Base-by-base conservation (phyloP, 2,797 vertebrate genomes). In the Enteromius thamalakanensis region DNA sequence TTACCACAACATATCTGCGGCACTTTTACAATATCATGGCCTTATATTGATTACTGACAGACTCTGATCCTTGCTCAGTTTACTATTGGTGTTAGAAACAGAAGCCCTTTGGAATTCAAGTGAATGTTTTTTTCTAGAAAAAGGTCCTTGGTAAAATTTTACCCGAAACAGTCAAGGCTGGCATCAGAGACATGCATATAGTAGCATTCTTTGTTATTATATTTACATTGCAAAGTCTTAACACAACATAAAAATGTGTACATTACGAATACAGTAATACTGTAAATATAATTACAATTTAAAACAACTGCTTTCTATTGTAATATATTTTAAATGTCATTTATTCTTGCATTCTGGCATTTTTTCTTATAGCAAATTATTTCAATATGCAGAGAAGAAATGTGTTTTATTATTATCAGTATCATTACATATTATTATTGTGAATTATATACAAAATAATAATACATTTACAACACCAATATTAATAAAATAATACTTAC, bases 61-160 rank as follows among this genome's bases (percentile, higher is more conserved):
- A 85, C 84, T 85, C 81, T 87, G 86, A 87, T 87, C 76, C 55
- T 34, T 78, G 23, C n/a, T 84, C 47, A 53, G 65, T 12, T 62
- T 64, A 17, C 14, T 70, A 53, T 47, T 53, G 71, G 71, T 32
- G 32, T 79, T 64, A 7, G 51, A 60, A 76, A 15, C 32, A 64
- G 29, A 23, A 68, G 51, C 79, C 45, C 51, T 47, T 74, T 37
- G 53, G 78, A 69, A 40, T 34, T 14, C n/a, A 60, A 26, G 9
- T 37, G 2, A 84, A 26, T 65, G 47, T 81, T 53, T 42, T 19
- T 34, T 51, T 15, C 21, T 53, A 19, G 10, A 15, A 70, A 45
- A 26, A 23, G 4, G 12, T 23, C 7, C 29, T 74, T 37, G 26
- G 37, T 75, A 17, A 40, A 23, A 40, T 76, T 0, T n/a, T 11